Evolutionary conservation across 2,113 vertebrate species (phyloP), one percentile per base, ranked within the genome.

Genomic region (Nothobranchius kuhntae): DNA sequence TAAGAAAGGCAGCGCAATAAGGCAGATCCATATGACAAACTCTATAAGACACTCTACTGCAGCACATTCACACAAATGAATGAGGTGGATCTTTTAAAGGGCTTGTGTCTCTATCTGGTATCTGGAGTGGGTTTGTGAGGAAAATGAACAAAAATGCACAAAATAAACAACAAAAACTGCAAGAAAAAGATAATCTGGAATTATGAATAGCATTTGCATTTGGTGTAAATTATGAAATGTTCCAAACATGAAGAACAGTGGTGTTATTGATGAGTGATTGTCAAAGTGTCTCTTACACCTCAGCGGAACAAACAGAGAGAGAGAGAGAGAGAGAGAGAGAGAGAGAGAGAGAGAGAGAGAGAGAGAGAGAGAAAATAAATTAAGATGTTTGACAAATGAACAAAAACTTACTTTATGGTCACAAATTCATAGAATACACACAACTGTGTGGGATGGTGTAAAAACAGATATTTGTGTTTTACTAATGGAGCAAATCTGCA

Each of bases 1-100:
- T 89, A 86, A 85, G 78, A 91, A 91, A 91, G 90, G 90, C 90
- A 90, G 89, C 80, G 82, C 78, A 83, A 85, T 91, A 91, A 91
- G 90, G 90, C 90, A 90, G 89, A 89, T 89, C 87, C 85, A 82
- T 87, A 86, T 84, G 86, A 88, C 87, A 83, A 75, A 77, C 74
- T 73, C 71, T 57, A 74, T 73, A 78, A 85, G 76, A 73, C 72
- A 24, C 71, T 81, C 80, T 83, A 84, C 61, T 88, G 61, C 78
- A 73, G 85, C 83, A 81, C 77, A 69, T 73, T 67, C 65, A 86
- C 81, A 84, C 78, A 2, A 24, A 85, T 65, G 54, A 52, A 78
- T 86, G 83, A 74, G 69, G 71, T 83, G 81, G 77, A 81, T 89
- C 75, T 75, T 86, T 88, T 91, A 90, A 91, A 91, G 89, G 89